Conservation (phyloP, 2,797 vertebrate genomes). For the Neosilurus hyrtlii region DNA sequence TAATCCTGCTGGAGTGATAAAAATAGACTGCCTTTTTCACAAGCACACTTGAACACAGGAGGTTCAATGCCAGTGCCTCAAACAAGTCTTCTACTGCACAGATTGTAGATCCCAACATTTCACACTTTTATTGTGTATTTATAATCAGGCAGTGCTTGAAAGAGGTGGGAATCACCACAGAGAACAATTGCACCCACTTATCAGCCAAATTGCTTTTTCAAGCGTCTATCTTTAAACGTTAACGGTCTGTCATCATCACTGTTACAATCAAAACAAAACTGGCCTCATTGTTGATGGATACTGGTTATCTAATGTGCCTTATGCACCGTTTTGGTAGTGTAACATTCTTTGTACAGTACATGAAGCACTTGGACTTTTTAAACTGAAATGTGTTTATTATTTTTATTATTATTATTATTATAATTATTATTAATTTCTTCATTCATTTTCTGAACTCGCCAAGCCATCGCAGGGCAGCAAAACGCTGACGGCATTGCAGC, state of each 20-base stretch:
- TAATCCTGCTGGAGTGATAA: constrained; percentile 41
- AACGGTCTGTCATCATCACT: neutral
- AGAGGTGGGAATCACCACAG: constrained; percentile 36
- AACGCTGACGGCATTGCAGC: no score
- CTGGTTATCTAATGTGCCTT: neutral
- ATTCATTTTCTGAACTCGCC: no score
- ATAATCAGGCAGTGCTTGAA: constrained; percentile 33
- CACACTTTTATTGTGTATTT: constrained; percentile 27
- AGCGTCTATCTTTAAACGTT: constrained; percentile 1
- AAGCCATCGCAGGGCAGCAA: no score
- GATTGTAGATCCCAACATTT: constrained; percentile 18
- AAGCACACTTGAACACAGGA: constrained; percentile 35
- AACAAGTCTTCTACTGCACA: constrained; percentile 18
- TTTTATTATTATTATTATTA: no score
- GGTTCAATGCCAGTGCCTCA: constrained; percentile 29
- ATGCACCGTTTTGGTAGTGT: neutral
- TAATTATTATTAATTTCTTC: no score
- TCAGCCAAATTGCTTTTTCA: constrained; percentile 8
- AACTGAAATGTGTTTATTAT: neutral
- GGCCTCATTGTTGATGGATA: neutral
- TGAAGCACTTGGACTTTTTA: no score
- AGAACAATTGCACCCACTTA: constrained; percentile 23
- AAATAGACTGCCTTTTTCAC: constrained; percentile 48
- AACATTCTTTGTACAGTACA: neutral
- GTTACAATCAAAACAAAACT: constrained; percentile 8